Base-by-base conservation (phyloP, 2,113 vertebrate genomes). In the Sebastes fasciatus region DNA sequence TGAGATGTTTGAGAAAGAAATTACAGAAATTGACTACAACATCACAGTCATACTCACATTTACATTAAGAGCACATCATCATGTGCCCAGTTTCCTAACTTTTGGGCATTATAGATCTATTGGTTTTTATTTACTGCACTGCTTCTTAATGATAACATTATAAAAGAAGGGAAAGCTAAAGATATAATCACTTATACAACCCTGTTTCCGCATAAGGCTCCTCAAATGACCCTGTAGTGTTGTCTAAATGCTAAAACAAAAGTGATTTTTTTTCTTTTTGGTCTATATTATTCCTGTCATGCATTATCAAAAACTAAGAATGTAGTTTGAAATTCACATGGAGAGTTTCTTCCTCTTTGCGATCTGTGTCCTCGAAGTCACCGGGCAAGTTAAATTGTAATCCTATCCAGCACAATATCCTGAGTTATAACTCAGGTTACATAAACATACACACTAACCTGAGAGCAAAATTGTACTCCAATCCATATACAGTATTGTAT, bases 201-300 rank as follows among this genome's bases (percentile, higher is more conserved):
- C 95, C 95, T 96, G 95, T 95, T 86, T 92, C 93, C 88, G 54
- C 88, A 82, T 90, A 92, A 94, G 88, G 80, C 92, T 91, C 72
- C 84, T 84, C 26, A 90, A 84, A 89, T 83, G 21, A 96, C 94
- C 93, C 93, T 96, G 93, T 95, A 65, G 14, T 77, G 70, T 78
- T 68, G 61, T 62, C 23, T 79, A 74, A 83, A 84, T 80, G 64
- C 52, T 23, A 49, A 74, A 51, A 26, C 49, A 57, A 63, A 8
- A 11, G 4, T 2, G 23, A 14, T 51, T 26, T 71, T 34, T 8
- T 40, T 73, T 73, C 34, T 66, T 84, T 91, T 89, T 91, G 85
- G 86, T 90, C 79, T 77, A 69, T 69, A 81, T 79, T 91, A 79
- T 69, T 85, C 43, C 60, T 74, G 54, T 82, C 84, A 88, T 84